phyloP scores from a whole-genome alignment of 2,113 vertebrate species.

The Barnardius zonarius region DNA sequence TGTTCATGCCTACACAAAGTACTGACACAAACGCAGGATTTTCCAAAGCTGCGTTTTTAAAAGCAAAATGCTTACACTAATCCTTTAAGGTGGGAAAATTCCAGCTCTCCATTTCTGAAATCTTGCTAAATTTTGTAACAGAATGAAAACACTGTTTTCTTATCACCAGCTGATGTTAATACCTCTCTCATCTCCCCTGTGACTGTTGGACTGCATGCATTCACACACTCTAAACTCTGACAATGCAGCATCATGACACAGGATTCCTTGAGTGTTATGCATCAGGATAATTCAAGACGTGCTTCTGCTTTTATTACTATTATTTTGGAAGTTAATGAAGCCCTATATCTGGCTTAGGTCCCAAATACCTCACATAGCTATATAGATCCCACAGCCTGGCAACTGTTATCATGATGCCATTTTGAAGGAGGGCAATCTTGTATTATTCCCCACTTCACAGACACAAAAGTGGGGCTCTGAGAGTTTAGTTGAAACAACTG shows the following conservation, averaged over 20 bases:
- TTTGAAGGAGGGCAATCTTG: neutral
- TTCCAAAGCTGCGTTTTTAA: neutral
- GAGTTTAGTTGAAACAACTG: neutral
- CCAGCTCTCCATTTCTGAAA: neutral
- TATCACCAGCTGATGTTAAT: neutral
- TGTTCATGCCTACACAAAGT: neutral
- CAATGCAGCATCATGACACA: too few relatives aligned
- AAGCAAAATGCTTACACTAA: neutral
- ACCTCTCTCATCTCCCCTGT: neutral
- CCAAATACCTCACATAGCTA: neutral
- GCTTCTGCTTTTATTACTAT: neutral
- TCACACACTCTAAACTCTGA: neutral
- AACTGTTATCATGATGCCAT: accelerated
- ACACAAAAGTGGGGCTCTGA: neutral
- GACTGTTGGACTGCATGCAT: neutral
- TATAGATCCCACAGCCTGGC: neutral
- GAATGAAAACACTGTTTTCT: neutral
- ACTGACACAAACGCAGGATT: neutral
- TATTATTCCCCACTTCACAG: neutral
- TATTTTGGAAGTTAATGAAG: neutral
- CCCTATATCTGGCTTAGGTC: neutral
- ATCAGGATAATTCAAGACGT: neutral
- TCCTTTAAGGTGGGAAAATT: neutral
- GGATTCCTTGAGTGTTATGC: accelerated
- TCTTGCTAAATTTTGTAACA: neutral